These are phyloP conservation scores for Daktulosphaira vitifoliae DNA, from an alignment of 1,140 invertebrate genomes.

Conservation along the genomic window DNA sequence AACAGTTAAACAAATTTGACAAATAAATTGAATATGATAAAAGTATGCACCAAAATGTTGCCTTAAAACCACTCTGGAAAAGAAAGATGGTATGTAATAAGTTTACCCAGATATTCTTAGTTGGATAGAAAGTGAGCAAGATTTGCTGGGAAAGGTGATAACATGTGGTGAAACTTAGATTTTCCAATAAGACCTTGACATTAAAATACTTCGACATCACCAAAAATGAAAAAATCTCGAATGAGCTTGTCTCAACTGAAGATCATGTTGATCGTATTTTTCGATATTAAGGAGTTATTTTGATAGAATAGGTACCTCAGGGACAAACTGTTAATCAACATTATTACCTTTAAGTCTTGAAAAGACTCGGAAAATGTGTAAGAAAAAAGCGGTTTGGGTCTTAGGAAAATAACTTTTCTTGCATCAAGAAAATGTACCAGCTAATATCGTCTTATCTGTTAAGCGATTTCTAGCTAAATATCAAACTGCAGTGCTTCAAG, in stretches of 20 bases:
- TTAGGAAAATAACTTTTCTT: conserved; percentile 34
- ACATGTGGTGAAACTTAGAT: conserved; percentile 33
- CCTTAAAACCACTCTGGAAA: conserved; percentile 20
- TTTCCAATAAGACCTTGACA: conserved; percentile 33
- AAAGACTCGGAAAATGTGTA: conserved; percentile 34
- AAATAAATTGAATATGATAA: no score
- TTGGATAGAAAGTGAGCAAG: conserved; percentile 29
- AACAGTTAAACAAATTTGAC: no score
- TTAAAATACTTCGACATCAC: conserved; percentile 33
- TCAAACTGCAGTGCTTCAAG: no score
- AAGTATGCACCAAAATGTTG: no score
- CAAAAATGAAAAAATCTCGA: conserved; percentile 36
- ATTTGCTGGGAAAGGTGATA: conserved; percentile 30
- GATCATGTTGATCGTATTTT: conserved; percentile 40
- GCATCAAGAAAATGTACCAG: no score
- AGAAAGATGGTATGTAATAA: conserved; percentile 25
- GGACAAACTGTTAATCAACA: conserved; percentile 39
- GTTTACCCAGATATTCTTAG: conserved; percentile 31
- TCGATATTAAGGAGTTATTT: conserved; percentile 39
- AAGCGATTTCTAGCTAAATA: no score
- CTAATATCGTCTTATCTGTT: no score
- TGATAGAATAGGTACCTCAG: conserved; percentile 40
- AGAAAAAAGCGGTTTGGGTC: conserved; percentile 23
- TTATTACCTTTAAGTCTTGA: conserved; percentile 40
- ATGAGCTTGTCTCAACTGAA: conserved; percentile 36